A percentile compares a stretch with the other conserved stretches of the same genome.
Evolutionary conservation across 2,888 invertebrate species (phyloP).

Genomic region (Mythimna loreyi): DNA sequence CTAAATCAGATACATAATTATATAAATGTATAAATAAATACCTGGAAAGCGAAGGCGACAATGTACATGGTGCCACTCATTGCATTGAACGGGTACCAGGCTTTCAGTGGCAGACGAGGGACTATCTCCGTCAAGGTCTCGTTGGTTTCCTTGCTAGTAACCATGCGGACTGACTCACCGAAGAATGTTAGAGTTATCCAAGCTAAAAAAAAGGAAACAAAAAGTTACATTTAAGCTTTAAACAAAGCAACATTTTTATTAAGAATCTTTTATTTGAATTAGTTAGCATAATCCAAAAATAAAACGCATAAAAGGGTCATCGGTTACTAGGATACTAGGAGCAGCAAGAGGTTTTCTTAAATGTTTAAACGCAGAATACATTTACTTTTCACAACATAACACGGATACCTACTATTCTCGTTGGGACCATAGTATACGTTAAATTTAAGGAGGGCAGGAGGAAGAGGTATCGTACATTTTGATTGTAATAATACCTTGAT

Average conservation of each 20-base stretch:
- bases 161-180: conserved; percentile 93
- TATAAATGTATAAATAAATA: conserved; percentile 62
- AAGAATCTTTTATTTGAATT: not conserved
- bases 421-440: conserved; percentile 14
- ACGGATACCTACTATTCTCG: conserved; percentile 11
- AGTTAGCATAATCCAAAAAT: not conserved
- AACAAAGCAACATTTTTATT: not conserved
- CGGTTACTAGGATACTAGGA: conserved; percentile 5
- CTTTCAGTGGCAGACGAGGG: conserved; percentile 93
- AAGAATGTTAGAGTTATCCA: conserved; percentile 96
- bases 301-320: not conserved
- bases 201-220: conserved; percentile 78
- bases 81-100: conserved; percentile 95
- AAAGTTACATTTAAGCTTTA: not conserved
- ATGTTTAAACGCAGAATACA: conserved; percentile 11
- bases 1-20: not conserved
- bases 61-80: conserved; percentile 93
- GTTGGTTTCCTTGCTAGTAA: conserved; percentile 93
- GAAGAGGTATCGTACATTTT: not conserved
- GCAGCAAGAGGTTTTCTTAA: conserved; percentile 13
- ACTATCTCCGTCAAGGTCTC: conserved; percentile 92
- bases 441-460: not conserved
- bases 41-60: conserved; percentile 92
- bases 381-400: conserved; percentile 5
- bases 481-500: not conserved